A percentile compares a stretch with the other conserved stretches of the same genome.
Evolutionary conservation across 2,797 vertebrate genomes (phyloP).

Genomic region (Brachymystax lenok): DNA sequence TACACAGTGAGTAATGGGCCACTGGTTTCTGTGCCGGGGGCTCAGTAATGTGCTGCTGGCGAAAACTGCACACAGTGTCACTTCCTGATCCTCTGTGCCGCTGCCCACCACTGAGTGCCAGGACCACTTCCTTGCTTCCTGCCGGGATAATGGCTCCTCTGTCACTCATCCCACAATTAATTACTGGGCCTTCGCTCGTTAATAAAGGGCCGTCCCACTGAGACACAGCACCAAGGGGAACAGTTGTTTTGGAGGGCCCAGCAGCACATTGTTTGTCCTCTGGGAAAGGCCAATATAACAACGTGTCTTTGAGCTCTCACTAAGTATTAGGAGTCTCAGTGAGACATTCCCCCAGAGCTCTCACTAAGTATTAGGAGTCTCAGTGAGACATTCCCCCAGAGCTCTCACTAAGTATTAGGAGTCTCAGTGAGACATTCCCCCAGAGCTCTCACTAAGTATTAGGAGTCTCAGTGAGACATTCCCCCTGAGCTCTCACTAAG

Average conservation of each 20-base stretch:
- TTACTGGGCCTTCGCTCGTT: slow-evolving; percentile 47
- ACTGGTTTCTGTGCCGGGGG: background rate
- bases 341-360: too few relatives aligned
- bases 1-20: slow-evolving; percentile 1
- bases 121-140: slow-evolving; percentile 39
- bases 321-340: too few relatives aligned
- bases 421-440: too few relatives aligned
- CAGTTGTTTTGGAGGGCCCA: slow-evolving; percentile 13
- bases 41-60: slow-evolving; percentile 33
- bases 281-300: slow-evolving; percentile 35
- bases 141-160: slow-evolving; percentile 54
- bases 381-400: too few relatives aligned
- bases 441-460: too few relatives aligned
- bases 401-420: too few relatives aligned
- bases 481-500: too few relatives aligned
- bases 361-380: too few relatives aligned
- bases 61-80: slow-evolving; percentile 45
- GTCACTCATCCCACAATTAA: slow-evolving; percentile 63
- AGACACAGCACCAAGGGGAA: slow-evolving; percentile 24
- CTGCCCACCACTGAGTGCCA: slow-evolving; percentile 18
- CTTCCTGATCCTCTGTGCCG: slow-evolving; percentile 42
- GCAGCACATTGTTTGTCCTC: slow-evolving; percentile 23
- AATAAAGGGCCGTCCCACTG: slow-evolving; percentile 53
- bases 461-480: too few relatives aligned
- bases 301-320: slow-evolving; percentile 25